These are phyloP conservation scores for Cryptoleucopteryx plumbea DNA, from an alignment of 2,113 vertebrate species.

Conservation along the genomic window DNA sequence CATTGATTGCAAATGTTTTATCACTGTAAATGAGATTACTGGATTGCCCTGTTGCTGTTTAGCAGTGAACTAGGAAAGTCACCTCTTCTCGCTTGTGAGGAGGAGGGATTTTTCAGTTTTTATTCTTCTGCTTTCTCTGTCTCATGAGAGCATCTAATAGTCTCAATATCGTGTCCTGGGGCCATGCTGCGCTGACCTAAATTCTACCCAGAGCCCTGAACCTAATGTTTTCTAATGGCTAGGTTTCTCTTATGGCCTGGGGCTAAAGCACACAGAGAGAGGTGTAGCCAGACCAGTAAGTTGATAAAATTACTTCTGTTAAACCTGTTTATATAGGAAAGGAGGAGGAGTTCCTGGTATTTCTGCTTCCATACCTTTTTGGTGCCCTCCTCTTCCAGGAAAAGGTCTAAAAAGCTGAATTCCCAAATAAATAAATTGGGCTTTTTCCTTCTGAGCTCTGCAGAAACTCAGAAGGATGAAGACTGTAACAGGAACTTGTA, in stretches of 20 bases:
- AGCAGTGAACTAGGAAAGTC: not conserved
- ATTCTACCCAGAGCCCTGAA: not conserved
- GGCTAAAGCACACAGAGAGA: not conserved
- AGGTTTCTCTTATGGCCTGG: not conserved
- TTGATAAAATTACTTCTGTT: not conserved
- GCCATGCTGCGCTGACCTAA: not conserved
- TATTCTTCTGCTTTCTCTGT: not conserved
- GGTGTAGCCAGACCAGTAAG: not conserved
- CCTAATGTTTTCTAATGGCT: not conserved
- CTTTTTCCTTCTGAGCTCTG: not conserved
- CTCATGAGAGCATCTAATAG: not conserved
- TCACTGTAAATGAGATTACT: not conserved
- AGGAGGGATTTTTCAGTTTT: accelerated
- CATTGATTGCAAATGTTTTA: not conserved
- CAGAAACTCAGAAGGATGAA: not conserved
- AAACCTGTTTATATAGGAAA: not conserved
- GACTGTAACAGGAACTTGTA: not conserved
- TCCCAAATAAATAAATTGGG: not conserved
- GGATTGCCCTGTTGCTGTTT: not conserved
- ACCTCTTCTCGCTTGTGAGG: not conserved
- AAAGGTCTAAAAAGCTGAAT: not conserved
- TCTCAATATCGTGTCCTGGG: accelerated
- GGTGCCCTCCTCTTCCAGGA: not conserved
- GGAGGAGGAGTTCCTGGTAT: not conserved
- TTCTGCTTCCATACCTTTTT: not conserved